Evolutionary conservation across 2,888 invertebrate genomes (phyloP), one percentile per base, ranked within the genome.

Genomic region (Morpho helenor): DNA sequence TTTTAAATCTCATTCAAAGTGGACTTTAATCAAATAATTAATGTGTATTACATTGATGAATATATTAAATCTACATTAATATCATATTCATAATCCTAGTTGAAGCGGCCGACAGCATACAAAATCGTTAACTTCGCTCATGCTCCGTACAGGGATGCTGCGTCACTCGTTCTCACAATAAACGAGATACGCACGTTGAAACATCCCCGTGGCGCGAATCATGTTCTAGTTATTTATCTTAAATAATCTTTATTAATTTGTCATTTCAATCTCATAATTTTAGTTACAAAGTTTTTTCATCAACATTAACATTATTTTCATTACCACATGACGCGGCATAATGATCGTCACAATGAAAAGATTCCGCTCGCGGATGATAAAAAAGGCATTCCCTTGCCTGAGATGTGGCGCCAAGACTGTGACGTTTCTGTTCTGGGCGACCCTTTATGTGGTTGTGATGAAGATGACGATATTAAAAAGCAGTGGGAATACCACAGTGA

Each of bases 81-180:
- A 31, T 31, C 31, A 31, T 47, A 44, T 52, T 40, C 40, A 22
- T 54, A 49, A 57, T 46, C 22, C 23, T 56, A 47, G 47, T 31
- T n/a, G 40, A 45, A 47, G 16, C 43, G n/a, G 45, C n/a, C 43
- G 56, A 50, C 48, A 48, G 50, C 44, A 70, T 66, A 69, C 69
- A 86, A 88, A 90, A 91, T 91, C 91, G 76, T 84, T 91, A 91
- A 67, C 68, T 78, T 72, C 77, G 86, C 87, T 80, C 90, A 90
- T 90, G 91, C 91, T 76, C 91, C 65, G 85, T 87, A 58, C 65
- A 64, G 54, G 82, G 87, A 87, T 79, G 85, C 88, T 87, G 88
- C 71, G 80, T 73, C 67, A 58, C 46, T 61, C 55, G 56, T 52
- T 59, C 51, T 59, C 68, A 67, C 67, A 66, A 55, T 60, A 49